Base-by-base conservation (phyloP, 1,140 invertebrate genomes). In the Lordiphosa stackelbergi region DNA sequence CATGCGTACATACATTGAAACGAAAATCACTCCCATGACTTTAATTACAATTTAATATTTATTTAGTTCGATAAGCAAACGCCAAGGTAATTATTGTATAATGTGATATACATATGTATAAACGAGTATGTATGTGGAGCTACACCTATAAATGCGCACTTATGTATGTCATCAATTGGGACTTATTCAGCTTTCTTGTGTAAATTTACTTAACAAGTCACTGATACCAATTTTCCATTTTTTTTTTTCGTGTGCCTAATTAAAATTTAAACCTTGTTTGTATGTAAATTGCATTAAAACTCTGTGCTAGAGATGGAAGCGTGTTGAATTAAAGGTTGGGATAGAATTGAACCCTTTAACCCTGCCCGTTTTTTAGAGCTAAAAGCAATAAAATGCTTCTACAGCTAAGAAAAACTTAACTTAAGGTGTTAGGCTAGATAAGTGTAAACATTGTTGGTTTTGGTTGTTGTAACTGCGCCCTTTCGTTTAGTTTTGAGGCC, bases 41-140 rank as follows among this genome's bases (percentile, higher is more conserved):
- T 85, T 81, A 85, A 85, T 85, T 85, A 85, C 77, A 83, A 83
- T 81, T 81, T 81, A 81, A 81, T 83, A 83, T 83, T 84, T 83
- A 83, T 84, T 84, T 85, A 85, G 81, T 79, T 81, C 64, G 70
- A 81, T 73, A 75, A 85, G 64, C 31, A 31, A 51, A 65, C 62
- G 65, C 12, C 57, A 58, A 71, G 66, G 53, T 71, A 69, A 84
- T 84, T 81, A 83, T 56, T 65, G 65, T 71, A 69, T 71, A 57
- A 75, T 73, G 54, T 53, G 49, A 69, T 59, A 56, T 55, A 71
- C 62, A 61, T 66, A 81, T 75, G 77, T 8, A 31, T 8, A 7
- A 1, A 31, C 28, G 7, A 8, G 24, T 28, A 28, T 28, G 24
- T 16, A 28, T 28, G 24, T 7, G 24, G 24, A 28, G 64, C 71